Percentiles rank a stretch among this genome's conserved stretches.
Evolutionary conservation across 2,797 vertebrate species (phyloP).

Genomic region (Nyctalus aviator): DNA sequence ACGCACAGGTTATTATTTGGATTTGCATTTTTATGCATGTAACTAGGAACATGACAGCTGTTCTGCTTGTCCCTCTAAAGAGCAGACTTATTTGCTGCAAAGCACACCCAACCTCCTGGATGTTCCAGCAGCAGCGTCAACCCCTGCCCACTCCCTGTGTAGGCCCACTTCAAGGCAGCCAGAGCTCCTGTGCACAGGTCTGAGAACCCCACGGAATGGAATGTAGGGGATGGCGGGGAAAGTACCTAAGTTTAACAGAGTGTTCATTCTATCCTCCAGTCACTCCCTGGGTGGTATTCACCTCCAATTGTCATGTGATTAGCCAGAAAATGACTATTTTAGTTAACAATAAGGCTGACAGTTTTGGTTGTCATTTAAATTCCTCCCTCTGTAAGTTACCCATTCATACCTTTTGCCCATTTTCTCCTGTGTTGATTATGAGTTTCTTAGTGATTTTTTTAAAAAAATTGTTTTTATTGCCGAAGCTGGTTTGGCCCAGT

Average conservation of each 20-base stretch:
- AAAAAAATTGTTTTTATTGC: neutral
- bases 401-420: neutral
- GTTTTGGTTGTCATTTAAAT: neutral
- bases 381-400: neutral
- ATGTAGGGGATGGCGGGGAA: fast-evolving
- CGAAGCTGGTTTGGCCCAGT: too few species aligned
- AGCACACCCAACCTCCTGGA: neutral
- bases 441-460: neutral
- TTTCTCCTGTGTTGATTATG: neutral
- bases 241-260: neutral
- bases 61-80: neutral
- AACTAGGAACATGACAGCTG: neutral
- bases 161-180: neutral
- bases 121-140: neutral
- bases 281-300: neutral
- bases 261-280: too few species aligned
- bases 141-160: neutral
- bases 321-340: neutral
- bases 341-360: neutral
- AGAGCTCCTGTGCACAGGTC: neutral
- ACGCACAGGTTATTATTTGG: fast-evolving
- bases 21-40: fast-evolving
- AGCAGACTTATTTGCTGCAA: neutral
- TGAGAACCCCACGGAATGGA: neutral
- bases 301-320: neutral